Conservation (phyloP, 2,797 vertebrate species). For the Mormyrus proboscirostris region DNA sequence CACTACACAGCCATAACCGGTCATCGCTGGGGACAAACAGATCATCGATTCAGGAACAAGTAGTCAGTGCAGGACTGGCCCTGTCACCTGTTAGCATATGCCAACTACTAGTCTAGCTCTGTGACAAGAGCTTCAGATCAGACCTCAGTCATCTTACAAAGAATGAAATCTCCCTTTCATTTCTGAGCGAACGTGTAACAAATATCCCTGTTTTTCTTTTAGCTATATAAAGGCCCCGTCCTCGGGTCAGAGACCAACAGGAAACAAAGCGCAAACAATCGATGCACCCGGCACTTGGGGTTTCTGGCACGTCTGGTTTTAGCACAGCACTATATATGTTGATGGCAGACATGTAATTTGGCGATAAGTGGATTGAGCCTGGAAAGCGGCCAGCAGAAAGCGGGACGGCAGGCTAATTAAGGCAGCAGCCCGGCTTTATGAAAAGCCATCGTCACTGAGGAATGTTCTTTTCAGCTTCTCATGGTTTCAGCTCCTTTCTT, state of each 20-base stretch:
- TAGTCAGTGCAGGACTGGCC: neutral
- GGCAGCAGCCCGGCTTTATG: constrained; percentile 50
- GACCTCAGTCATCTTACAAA: neutral
- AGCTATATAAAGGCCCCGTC: neutral
- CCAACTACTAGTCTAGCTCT: neutral
- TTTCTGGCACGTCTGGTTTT: constrained; percentile 50
- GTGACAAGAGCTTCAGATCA: neutral
- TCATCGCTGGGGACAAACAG: neutral
- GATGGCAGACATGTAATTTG: constrained; percentile 46
- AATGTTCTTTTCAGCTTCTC: constrained; percentile 65
- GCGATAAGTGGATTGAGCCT: constrained; percentile 33
- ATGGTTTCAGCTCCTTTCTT: constrained; percentile 13
- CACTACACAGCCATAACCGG: neutral
- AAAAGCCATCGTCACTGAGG: constrained; percentile 50
- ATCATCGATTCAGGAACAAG: no score
- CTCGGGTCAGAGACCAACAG: neutral
- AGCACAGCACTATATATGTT: constrained; percentile 34
- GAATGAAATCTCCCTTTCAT: neutral
- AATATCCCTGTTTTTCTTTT: neutral
- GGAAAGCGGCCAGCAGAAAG: constrained; percentile 30
- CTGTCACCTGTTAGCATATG: neutral
- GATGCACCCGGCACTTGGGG: constrained; percentile 41
- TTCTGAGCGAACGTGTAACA: neutral
- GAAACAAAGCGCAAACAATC: constrained; percentile 32
- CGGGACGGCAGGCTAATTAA: constrained; percentile 54